These are phyloP conservation scores for Numenius arquata DNA, from an alignment of 2,113 vertebrate genomes.

Conservation along the genomic window DNA sequence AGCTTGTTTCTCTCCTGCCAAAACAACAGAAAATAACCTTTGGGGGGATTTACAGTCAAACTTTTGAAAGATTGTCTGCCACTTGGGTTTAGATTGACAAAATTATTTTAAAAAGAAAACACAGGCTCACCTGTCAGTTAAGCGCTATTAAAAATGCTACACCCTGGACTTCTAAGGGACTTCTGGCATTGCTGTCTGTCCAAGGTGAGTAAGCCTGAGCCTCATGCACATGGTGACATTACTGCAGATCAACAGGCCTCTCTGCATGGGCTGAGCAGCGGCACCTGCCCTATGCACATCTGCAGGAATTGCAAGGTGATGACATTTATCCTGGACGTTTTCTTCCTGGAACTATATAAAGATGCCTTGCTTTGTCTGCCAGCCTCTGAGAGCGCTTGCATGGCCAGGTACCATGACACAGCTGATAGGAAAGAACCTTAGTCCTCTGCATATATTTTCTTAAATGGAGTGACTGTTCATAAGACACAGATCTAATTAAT, in stretches of 20 bases:
- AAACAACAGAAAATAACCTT: background rate
- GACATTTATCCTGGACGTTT: background rate
- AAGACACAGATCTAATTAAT: background rate
- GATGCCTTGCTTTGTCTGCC: background rate
- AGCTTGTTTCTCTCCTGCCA: background rate
- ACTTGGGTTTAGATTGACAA: background rate
- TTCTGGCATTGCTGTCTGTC: background rate
- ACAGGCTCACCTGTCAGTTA: background rate
- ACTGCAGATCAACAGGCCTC: background rate
- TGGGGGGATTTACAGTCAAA: background rate
- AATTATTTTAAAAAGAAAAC: background rate
- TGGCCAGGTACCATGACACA: background rate
- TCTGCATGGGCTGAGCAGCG: background rate
- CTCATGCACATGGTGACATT: background rate
- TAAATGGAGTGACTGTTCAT: background rate
- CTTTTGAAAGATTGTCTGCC: background rate
- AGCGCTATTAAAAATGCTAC: background rate
- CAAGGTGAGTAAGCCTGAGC: background rate
- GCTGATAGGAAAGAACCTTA: background rate
- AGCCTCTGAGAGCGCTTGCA: background rate
- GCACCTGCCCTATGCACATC: background rate
- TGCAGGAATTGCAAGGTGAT: background rate
- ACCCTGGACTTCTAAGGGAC: background rate
- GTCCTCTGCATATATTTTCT: background rate
- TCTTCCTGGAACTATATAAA: background rate